Base-by-base conservation (phyloP, 2,888 invertebrate genomes). In the Dicyrtomina minuta region DNA sequence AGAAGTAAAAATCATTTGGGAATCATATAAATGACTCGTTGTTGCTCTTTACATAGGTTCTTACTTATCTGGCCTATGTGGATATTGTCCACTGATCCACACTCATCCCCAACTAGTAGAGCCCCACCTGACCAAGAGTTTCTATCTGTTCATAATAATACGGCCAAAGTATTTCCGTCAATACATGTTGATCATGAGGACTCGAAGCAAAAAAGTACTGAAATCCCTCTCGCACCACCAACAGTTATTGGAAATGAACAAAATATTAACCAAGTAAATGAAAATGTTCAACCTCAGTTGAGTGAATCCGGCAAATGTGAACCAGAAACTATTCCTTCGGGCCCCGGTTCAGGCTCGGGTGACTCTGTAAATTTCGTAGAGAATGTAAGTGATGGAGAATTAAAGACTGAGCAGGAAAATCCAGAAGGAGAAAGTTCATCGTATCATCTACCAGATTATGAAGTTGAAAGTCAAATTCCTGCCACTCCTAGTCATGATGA, bases 21-120 rank as follows among this genome's bases (percentile, higher is more conserved):
- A n/a, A n/a, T n/a, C n/a, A n/a, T 33, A 5, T 33, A 33, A 33
- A 33, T 33, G 33, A 33, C 33, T 33, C 33, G 33, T 33, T 33
- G 33, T 3, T 33, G 33, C 8, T 3, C 33, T 33, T 8, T 58
- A 26, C 39, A 22, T 24, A 60, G 60, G 43, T 22, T 60, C 22
- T 44, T 60, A 20, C 44, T 60, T n/a, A 24, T 60, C 12, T 44
- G 43, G 44, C 60, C 60, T 3, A 60, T 44, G 24, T 60, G 43
- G 60, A 60, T 60, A 24, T 39, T 60, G 2, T 44, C 60, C 13
- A 60, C 60, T 3, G 60, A 60, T 24, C 60, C 60, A 20, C 44
- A 44, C 15, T 43, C 44, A 2, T 24, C 43, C 20, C 58, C 58
- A 33, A 15, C 58, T 8, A 13, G 2, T 8, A 39, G 17, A 58